Percentiles rank a stretch among this genome's conserved stretches.
These are phyloP conservation scores for Cataglyphis rosenhaueri DNA, from an alignment of 2,888 invertebrate species.

Conservation along the genomic window DNA sequence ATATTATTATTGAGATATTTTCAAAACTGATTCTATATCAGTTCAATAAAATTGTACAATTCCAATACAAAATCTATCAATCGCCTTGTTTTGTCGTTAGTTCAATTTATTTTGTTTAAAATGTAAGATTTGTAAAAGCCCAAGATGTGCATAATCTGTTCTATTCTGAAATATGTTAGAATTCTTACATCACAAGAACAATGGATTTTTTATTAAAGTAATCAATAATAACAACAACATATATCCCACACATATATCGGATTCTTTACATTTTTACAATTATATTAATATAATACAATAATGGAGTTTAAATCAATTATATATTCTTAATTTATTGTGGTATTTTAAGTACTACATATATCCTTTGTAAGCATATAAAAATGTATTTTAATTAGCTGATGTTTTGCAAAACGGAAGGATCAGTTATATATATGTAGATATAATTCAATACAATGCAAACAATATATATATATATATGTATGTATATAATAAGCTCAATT, in stretches of 20 bases:
- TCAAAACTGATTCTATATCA: not conserved
- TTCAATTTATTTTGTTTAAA: not conserved
- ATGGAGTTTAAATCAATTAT: conserved; percentile 58
- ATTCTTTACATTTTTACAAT: conserved; percentile 31
- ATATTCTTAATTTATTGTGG: conserved; percentile 48
- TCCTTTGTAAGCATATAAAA: conserved; percentile 21
- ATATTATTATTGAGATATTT: not conserved
- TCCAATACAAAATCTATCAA: not conserved
- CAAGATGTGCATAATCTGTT: not conserved
- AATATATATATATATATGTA: not conserved
- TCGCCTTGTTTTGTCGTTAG: not conserved
- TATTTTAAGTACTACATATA: conserved; percentile 62
- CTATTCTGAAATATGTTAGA: conserved; percentile 17
- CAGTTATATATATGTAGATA: not conserved
- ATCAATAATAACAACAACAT: conserved; percentile 12
- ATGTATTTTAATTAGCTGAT: not conserved
- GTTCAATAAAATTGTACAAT: not conserved
- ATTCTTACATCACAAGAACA: conserved; percentile 56
- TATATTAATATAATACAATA: conserved; percentile 27
- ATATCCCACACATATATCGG: not conserved
- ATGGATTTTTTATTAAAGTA: conserved; percentile 52
- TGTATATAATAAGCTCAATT: not conserved
- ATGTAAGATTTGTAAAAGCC: not conserved
- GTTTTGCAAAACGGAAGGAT: not conserved
- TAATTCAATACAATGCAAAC: not conserved